phyloP scores from a whole-genome alignment of 2,797 vertebrate species.

The Gobionotothen gibberifrons region DNA sequence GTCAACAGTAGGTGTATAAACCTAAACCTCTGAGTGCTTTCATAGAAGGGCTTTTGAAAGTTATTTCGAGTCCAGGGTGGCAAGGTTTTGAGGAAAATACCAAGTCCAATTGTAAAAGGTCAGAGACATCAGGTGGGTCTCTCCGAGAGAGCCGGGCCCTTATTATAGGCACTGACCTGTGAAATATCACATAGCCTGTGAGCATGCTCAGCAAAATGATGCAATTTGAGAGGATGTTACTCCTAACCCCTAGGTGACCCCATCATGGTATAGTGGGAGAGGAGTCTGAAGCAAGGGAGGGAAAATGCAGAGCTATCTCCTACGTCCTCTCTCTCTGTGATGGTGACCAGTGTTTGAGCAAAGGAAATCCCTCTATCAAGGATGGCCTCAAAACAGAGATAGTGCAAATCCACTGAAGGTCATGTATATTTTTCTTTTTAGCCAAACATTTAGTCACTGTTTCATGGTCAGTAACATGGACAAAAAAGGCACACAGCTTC shows the following conservation, averaged over 20 bases:
- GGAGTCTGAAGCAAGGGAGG: conserved; percentile 37
- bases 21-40: conserved; percentile 25
- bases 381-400: conserved; percentile 4
- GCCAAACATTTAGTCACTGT: not conserved
- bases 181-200: conserved; percentile 80
- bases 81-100: conserved; percentile 67
- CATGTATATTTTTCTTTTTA: not conserved
- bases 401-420: not conserved
- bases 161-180: conserved; percentile 84
- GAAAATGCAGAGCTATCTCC: conserved; percentile 36
- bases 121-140: conserved; percentile 81
- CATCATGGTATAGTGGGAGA: conserved; percentile 45
- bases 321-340: conserved; percentile 14
- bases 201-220: conserved; percentile 83
- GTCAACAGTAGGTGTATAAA: conserved; percentile 18
- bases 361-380: conserved; percentile 42
- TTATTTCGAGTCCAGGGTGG: conserved; percentile 33
- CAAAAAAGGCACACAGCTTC: not conserved
- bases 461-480: not conserved
- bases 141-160: conserved; percentile 68
- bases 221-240: conserved; percentile 85
- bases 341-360: conserved; percentile 7
- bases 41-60: conserved; percentile 47
- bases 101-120: conserved; percentile 82
- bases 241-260: conserved; percentile 74